phyloP scores from a whole-genome alignment of 1,140 invertebrate genomes.

The Bombus superbus region DNA sequence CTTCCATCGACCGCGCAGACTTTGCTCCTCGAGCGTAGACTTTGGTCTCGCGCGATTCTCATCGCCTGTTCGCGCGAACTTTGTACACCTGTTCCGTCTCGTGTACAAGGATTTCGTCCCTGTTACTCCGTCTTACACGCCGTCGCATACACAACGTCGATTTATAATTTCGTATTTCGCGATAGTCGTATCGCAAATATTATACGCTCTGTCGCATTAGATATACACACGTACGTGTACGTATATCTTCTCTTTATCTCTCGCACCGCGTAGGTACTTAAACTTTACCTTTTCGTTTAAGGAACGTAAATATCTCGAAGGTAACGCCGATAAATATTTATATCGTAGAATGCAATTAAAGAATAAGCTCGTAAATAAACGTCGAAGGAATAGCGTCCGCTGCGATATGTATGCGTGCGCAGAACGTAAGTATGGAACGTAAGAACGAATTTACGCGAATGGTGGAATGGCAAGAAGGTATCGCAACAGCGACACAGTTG shows the following conservation, averaged over 20 bases:
- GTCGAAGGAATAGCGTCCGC: background rate
- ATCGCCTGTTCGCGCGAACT: background rate
- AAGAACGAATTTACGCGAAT: background rate
- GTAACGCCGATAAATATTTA: background rate
- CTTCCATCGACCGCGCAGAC: constrained; percentile 50
- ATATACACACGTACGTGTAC: background rate
- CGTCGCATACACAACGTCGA: no score
- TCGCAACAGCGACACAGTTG: background rate
- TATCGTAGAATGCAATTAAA: background rate
- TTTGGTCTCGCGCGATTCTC: constrained; percentile 41
- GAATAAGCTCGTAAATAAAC: background rate
- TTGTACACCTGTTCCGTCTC: background rate
- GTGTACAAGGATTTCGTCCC: background rate
- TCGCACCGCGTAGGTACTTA: background rate
- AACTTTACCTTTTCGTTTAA: background rate
- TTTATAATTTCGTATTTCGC: background rate
- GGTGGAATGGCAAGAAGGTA: background rate
- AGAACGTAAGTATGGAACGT: no score
- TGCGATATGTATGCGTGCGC: no score
- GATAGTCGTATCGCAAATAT: background rate
- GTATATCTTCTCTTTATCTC: background rate
- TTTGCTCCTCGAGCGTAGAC: constrained; percentile 53
- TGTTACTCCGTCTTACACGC: background rate
- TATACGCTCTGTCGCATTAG: no score
- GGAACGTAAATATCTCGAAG: background rate